Conservation (phyloP, 1,140 invertebrate genomes). For the Macrocentrus cingulum region DNA sequence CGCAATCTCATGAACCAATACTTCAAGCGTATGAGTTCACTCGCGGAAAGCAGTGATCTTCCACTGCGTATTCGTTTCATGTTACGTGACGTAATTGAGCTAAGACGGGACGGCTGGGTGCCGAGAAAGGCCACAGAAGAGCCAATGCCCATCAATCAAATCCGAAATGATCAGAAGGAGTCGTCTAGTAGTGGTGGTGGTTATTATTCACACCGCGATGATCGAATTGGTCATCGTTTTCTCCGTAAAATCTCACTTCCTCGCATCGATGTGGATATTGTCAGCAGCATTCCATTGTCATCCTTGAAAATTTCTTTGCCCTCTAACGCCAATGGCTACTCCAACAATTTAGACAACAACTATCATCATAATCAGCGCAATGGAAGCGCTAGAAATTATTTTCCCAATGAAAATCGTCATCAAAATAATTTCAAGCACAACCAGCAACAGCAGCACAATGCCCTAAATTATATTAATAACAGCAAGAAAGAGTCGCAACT, state of each 20-base stretch:
- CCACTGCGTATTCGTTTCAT: slow-evolving; percentile 94
- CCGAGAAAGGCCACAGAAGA: slow-evolving; percentile 81
- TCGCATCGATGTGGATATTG: slow-evolving; percentile 53
- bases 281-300: slow-evolving; percentile 53
- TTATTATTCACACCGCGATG: slow-evolving; percentile 35
- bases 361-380: slow-evolving; percentile 62
- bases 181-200: slow-evolving; percentile 44
- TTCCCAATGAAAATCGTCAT: slow-evolving; percentile 63
- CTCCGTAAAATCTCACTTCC: slow-evolving; percentile 52
- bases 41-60: slow-evolving; percentile 80
- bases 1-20: slow-evolving; percentile 91
- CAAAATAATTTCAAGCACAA: slow-evolving; percentile 57
- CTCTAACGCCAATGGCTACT: slow-evolving; percentile 64
- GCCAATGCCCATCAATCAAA: slow-evolving; percentile 85
- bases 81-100: slow-evolving; percentile 92
- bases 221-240: slow-evolving; percentile 52
- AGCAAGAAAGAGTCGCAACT: slow-evolving; percentile 76
- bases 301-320: slow-evolving; percentile 54
- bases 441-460: slow-evolving; percentile 60
- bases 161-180: slow-evolving; percentile 71
- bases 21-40: slow-evolving; percentile 87
- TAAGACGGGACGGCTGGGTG: slow-evolving; percentile 85
- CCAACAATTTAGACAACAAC: slow-evolving; percentile 46
- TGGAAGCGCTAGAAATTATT: slow-evolving; percentile 51
- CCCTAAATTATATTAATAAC: slow-evolving; percentile 59